A percentile compares a stretch with the other conserved stretches of the same genome.
These are phyloP conservation scores for Trichogramma evanescens DNA, from an alignment of 2,888 invertebrate species.

Conservation along the genomic window DNA sequence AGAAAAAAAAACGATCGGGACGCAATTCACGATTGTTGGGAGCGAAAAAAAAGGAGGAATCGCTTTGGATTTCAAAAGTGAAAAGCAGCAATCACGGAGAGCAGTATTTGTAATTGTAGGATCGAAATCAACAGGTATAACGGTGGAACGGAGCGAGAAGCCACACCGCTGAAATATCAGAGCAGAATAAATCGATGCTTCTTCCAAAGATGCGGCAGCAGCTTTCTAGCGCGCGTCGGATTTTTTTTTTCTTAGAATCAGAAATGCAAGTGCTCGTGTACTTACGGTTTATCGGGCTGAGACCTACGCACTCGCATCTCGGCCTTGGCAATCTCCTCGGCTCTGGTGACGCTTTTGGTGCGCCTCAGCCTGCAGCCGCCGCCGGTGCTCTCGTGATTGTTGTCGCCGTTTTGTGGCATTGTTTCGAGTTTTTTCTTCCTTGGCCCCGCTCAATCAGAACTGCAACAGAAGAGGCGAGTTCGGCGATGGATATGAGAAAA, in stretches of 20 bases:
- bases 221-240: no score
- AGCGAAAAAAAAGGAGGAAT: no score
- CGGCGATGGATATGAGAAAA: no score
- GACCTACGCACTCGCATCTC: conserved; percentile 70
- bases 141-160: not conserved
- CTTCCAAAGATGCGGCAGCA: not conserved
- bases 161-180: not conserved
- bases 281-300: conserved; percentile 86
- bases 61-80: no score
- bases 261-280: conserved; percentile 26
- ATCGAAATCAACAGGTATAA: no score
- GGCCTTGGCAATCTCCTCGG: conserved; percentile 78
- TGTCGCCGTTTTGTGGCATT: not conserved
- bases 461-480: no score
- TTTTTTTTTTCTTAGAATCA: not conserved
- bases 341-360: conserved; percentile 79
- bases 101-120: no score
- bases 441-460: no score
- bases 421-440: conserved; percentile 10
- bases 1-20: no score
- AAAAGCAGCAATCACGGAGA: no score
- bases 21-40: no score
- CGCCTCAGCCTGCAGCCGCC: conserved; percentile 55
- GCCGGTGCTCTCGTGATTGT: not conserved
- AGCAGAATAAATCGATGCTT: not conserved